phyloP scores from a whole-genome alignment of 1,140 invertebrate genomes.

The Hyposmocoma kahamanoa region DNA sequence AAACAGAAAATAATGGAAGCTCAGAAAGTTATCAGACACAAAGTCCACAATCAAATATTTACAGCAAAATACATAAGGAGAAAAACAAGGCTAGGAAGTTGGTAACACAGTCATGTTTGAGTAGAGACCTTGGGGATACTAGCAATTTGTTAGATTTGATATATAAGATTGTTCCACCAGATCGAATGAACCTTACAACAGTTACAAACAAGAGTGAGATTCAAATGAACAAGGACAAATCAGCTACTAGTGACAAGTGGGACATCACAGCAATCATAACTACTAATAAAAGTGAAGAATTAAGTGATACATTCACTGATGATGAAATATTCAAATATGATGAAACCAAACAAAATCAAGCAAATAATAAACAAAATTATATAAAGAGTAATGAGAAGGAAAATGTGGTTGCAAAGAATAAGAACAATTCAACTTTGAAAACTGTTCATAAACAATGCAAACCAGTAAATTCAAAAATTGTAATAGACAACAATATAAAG shows the following conservation, averaged over 20 bases:
- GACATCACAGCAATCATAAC: constrained; percentile 49
- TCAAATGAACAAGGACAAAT: constrained; percentile 22
- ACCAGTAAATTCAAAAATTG: no score
- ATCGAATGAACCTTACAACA: constrained; percentile 43
- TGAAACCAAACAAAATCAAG: constrained; percentile 14
- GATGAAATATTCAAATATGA: constrained; percentile 48
- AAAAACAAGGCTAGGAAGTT: constrained; percentile 57
- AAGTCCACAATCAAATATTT: constrained; percentile 41
- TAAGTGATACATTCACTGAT: constrained; percentile 57
- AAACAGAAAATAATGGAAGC: constrained; percentile 40
- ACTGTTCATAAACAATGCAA: no score
- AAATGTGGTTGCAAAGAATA: no score
- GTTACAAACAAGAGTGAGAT: constrained; percentile 27
- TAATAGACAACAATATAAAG: no score
- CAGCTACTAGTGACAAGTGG: constrained; percentile 36
- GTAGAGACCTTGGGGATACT: constrained; percentile 36
- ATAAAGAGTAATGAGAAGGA: no score
- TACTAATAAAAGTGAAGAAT: constrained; percentile 33
- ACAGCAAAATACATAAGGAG: constrained; percentile 31
- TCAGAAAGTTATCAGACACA: constrained; percentile 24
- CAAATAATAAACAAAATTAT: constrained; percentile 16
- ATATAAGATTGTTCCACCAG: constrained; percentile 53
- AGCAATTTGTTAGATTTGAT: constrained; percentile 56
- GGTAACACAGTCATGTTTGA: constrained; percentile 50
- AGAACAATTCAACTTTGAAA: no score